Percentiles rank a stretch among this genome's conserved stretches.
These are phyloP conservation scores for Aplidium turbinatum DNA, from an alignment of 23 tunicate genomes.

Conservation along the genomic window DNA sequence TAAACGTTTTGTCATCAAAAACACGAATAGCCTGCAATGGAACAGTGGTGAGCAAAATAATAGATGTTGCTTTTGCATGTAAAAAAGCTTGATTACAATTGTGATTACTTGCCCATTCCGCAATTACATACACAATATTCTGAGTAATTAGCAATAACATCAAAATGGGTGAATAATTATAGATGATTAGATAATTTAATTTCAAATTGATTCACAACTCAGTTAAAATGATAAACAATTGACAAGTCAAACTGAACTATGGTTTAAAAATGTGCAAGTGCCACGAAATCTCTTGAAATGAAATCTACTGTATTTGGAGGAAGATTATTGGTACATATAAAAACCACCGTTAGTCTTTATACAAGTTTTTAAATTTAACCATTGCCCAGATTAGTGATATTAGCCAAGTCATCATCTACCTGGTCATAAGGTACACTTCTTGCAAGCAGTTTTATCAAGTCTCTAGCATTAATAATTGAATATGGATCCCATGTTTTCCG, in stretches of 20 bases:
- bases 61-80: neutral
- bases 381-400: too few relatives aligned
- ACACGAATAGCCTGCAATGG: slow-evolving; percentile 56
- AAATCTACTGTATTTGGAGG: too few relatives aligned
- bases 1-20: slow-evolving; percentile 86
- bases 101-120: neutral
- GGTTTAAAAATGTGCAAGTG: neutral
- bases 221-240: too few relatives aligned
- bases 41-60: neutral
- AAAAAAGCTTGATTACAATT: neutral
- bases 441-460: slow-evolving; percentile 81
- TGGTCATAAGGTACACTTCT: slow-evolving; percentile 92
- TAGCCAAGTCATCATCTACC: too few relatives aligned
- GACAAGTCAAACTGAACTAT: neutral
- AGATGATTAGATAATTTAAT: too few relatives aligned
- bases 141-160: too few relatives aligned
- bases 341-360: too few relatives aligned
- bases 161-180: too few relatives aligned
- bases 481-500: slow-evolving; percentile 98
- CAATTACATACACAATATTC: neutral
- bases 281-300: too few relatives aligned
- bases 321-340: too few relatives aligned
- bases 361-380: too few relatives aligned
- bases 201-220: too few relatives aligned
- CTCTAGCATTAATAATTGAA: slow-evolving; percentile 91